phyloP scores from a whole-genome alignment of 2,797 vertebrate species.

The Tenualosa thibaudeaui region DNA sequence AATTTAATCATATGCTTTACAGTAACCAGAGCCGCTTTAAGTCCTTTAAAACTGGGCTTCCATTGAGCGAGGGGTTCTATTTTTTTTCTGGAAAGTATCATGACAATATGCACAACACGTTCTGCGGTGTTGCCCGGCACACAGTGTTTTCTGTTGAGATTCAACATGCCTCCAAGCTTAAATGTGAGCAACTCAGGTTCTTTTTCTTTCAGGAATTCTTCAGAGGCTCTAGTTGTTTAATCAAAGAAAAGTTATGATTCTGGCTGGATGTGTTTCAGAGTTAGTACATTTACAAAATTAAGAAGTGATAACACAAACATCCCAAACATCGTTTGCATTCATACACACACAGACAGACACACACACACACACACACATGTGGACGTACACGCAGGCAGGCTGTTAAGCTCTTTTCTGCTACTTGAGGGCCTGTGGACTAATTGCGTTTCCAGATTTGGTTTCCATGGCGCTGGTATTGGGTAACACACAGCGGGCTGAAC shows the following conservation, averaged over 20 bases:
- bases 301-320: not conserved
- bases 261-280: not conserved
- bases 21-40: constrained; percentile 6
- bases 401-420: constrained; percentile 12
- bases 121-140: not conserved
- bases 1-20: constrained; percentile 11
- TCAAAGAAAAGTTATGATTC: not conserved
- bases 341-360: not conserved
- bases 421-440: constrained; percentile 24
- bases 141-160: constrained; percentile 5
- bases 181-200: not conserved
- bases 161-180: constrained; percentile 7
- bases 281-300: not conserved
- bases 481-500: constrained; percentile 18
- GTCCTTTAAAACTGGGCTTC: constrained; percentile 2
- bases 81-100: constrained; percentile 16
- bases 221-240: not conserved
- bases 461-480: constrained; percentile 20
- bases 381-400: not conserved
- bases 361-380: not conserved
- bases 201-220: not conserved
- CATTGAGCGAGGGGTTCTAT: not conserved
- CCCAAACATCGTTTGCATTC: not conserved
- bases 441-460: constrained; percentile 33
- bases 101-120: not conserved